phyloP scores from a whole-genome alignment of 2,888 invertebrate genomes.

The Sepioteuthis lessoniana region DNA sequence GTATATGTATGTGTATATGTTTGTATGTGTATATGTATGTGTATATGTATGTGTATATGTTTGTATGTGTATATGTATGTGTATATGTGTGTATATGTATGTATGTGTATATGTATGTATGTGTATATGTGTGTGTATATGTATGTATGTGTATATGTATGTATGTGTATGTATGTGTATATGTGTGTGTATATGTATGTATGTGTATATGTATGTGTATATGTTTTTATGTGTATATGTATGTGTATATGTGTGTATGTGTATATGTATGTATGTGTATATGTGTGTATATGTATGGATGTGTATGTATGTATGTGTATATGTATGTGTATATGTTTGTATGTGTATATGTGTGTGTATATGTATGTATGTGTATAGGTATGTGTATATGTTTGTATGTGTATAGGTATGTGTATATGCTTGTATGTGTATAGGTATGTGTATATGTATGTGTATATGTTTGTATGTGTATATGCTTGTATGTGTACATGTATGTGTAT shows the following conservation, averaged over 20 bases:
- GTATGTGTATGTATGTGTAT: neutral
- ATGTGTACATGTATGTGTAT: too few species aligned
- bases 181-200: too few species aligned
- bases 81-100: neutral
- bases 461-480: too few species aligned
- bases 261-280: too few species aligned
- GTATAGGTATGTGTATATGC: too few species aligned
- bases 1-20: neutral
- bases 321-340: too few species aligned
- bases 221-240: neutral
- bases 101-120: too few species aligned
- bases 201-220: neutral
- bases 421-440: neutral
- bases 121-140: neutral
- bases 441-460: neutral
- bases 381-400: too few species aligned
- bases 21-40: neutral
- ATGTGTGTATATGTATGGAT: too few species aligned
- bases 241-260: too few species aligned
- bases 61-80: neutral
- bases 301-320: too few species aligned
- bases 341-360: neutral
- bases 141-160: neutral
- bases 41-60: neutral
- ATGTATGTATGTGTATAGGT: neutral